Evolutionary conservation across 2,888 invertebrate species (phyloP), one percentile per base, ranked within the genome.

Genomic region (Tortricodes alternella): DNA sequence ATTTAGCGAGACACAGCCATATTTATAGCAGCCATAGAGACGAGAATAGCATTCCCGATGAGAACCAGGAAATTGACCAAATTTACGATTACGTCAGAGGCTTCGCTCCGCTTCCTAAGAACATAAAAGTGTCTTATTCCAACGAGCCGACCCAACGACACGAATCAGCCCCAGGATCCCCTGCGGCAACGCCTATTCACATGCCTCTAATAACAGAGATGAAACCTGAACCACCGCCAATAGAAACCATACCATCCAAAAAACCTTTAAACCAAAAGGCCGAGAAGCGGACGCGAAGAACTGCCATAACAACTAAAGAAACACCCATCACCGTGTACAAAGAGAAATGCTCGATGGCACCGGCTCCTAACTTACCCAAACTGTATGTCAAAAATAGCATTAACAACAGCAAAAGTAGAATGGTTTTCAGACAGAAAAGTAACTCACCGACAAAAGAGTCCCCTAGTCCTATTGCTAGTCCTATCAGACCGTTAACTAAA

Each of bases 51-150:
- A 92, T 92, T 46, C 92, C 94, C 23, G 96, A 96, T 77, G 97
- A 97, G 73, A 97, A 98, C 83, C 97, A 98, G 69, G 98, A 98
- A 85, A 97, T 98, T 67, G 98, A 98, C 91, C 97, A 98, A 85
- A 97, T 98, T 64, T 98, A 98, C 79, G 97, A 98, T 78, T 98
- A 98, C 80, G 97, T 98, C 0, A 92, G 98, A 61, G 98, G 98
- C 0, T 95, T 98, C 67, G 97, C 97, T 46, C 97, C 97, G 1
- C 92, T 97, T 21, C 97, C 98, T 3, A 96, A 96, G 80, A 95
- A 93, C 72, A 93, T 95, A 18, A 92, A 94, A 70, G 93, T 94
- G 0, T 94, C 94, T 0, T 94, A 94, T 70, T 87, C 83, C 0
- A 90, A 86, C 59, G 91, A 91, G 34, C 79, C 84, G 3, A 71